These are phyloP conservation scores for Lepidocyrtinus sp. DNA, from an alignment of 2,888 invertebrate genomes.

Conservation along the genomic window DNA sequence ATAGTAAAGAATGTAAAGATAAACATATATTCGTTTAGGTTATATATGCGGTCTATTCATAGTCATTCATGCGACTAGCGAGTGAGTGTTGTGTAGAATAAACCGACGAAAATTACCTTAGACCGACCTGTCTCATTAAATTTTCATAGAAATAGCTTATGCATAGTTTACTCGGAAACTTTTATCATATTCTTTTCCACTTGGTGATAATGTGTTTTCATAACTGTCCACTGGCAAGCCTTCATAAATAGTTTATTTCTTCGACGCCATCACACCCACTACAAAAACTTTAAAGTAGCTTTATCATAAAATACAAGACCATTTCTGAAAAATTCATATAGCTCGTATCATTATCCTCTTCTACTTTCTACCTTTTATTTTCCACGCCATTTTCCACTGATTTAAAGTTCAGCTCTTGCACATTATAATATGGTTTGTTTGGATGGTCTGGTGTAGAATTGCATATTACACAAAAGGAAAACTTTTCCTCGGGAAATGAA, in stretches of 20 bases:
- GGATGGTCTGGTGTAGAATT: constrained; percentile 18
- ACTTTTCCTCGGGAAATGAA: constrained; percentile 7
- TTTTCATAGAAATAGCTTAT: constrained; percentile 39
- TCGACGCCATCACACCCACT: constrained; percentile 5
- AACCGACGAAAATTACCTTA: constrained; percentile 29
- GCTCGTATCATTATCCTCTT: background rate
- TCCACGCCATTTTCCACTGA: constrained; percentile 25
- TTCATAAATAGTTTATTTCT: constrained; percentile 36
- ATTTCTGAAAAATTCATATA: background rate
- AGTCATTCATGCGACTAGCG: too few relatives aligned
- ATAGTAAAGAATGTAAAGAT: too few relatives aligned
- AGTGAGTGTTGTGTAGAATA: background rate
- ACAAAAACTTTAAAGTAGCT: constrained; percentile 19
- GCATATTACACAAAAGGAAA: constrained; percentile 2
- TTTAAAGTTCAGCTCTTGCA: constrained; percentile 26
- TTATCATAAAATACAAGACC: constrained; percentile 2
- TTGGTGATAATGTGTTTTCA: constrained; percentile 25
- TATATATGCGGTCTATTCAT: too few relatives aligned
- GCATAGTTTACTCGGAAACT: constrained; percentile 35
- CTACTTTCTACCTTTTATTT: constrained; percentile 7
- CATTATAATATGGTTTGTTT: constrained; percentile 25
- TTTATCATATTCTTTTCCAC: constrained; percentile 36
- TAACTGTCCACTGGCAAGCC: constrained; percentile 35
- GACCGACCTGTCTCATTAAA: constrained; percentile 27
- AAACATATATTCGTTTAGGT: too few relatives aligned